A percentile compares a stretch with the other conserved stretches of the same genome.
Evolutionary conservation across 2,888 invertebrate species (phyloP).

Genomic region (Idaea straminata): DNA sequence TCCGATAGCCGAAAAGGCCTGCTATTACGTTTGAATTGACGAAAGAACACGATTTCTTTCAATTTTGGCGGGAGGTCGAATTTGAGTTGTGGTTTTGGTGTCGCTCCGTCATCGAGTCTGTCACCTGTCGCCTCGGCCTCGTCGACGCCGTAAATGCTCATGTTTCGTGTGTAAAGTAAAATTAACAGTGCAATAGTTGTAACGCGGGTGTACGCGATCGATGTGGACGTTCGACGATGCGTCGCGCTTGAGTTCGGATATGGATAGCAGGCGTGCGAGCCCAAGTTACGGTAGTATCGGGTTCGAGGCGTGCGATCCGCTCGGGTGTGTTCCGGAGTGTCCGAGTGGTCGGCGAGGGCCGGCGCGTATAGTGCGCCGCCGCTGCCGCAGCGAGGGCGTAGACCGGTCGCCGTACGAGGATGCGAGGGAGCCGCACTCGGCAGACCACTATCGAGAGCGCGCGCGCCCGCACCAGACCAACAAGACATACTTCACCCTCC

Average conservation of each 20-base stretch:
- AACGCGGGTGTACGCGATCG: conserved; percentile 55
- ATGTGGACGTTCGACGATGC: conserved; percentile 71
- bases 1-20: neutral
- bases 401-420: conserved; percentile 75
- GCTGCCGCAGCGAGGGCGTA: conserved; percentile 75
- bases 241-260: conserved; percentile 65
- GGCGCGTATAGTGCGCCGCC: conserved; percentile 69
- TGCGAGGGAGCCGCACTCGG: conserved; percentile 60
- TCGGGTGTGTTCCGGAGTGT: conserved; percentile 67
- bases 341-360: conserved; percentile 58
- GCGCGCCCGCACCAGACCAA: conserved; percentile 49
- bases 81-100: conserved; percentile 54
- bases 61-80: conserved; percentile 69
- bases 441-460: conserved; percentile 51
- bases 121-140: conserved; percentile 69
- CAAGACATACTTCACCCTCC: conserved; percentile 67
- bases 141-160: conserved; percentile 55
- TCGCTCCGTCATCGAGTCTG: conserved; percentile 40
- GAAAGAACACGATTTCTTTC: conserved; percentile 35
- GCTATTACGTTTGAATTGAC: neutral
- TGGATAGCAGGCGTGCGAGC: conserved; percentile 72
- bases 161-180: conserved; percentile 62
- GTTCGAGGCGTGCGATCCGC: conserved; percentile 70
- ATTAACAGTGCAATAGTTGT: conserved; percentile 70
- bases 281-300: conserved; percentile 72